Conservation (phyloP, 1,140 invertebrate genomes). For the Drosophila pseudoananassae region DNA sequence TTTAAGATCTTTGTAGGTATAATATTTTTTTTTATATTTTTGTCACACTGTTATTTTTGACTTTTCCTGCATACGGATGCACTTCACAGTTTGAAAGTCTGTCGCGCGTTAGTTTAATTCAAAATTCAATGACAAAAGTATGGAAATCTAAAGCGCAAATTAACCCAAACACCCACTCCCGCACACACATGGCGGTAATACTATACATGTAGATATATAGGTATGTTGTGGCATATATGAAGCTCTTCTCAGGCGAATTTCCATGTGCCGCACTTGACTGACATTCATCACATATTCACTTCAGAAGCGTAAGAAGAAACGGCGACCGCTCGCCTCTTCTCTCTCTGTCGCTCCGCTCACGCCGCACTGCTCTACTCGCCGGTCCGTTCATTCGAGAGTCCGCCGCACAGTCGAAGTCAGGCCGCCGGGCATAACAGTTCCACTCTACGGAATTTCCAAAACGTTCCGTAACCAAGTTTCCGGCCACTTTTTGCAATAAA, state of each 20-base stretch:
- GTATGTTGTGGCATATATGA: neutral
- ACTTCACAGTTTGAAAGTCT: slow-evolving; percentile 29
- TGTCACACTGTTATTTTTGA: neutral
- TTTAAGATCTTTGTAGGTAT: neutral
- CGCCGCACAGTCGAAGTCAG: slow-evolving; percentile 66
- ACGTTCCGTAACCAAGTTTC: slow-evolving; percentile 19
- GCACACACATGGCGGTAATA: slow-evolving; percentile 1
- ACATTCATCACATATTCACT: slow-evolving; percentile 38
- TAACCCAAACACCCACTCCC: slow-evolving; percentile 52
- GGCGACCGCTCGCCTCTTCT: slow-evolving; percentile 18
- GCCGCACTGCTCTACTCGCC: slow-evolving; percentile 26
- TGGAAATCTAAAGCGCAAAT: slow-evolving; percentile 64
- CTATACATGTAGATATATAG: neutral
- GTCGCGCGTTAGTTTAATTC: slow-evolving; percentile 56
- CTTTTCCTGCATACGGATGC: slow-evolving; percentile 3
- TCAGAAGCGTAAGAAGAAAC: slow-evolving; percentile 16
- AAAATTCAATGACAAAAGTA: slow-evolving; percentile 67
- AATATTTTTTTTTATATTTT: neutral
- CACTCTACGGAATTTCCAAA: slow-evolving; percentile 41
- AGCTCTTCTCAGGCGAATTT: slow-evolving; percentile 34
- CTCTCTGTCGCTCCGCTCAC: neutral
- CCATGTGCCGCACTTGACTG: slow-evolving; percentile 48
- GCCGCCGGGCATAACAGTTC: slow-evolving; percentile 66
- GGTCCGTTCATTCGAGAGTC: slow-evolving; percentile 34
- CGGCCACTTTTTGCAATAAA: slow-evolving; percentile 1